phyloP scores from a whole-genome alignment of 2,113 vertebrate genomes.

The Acrocephalus arundinaceus region DNA sequence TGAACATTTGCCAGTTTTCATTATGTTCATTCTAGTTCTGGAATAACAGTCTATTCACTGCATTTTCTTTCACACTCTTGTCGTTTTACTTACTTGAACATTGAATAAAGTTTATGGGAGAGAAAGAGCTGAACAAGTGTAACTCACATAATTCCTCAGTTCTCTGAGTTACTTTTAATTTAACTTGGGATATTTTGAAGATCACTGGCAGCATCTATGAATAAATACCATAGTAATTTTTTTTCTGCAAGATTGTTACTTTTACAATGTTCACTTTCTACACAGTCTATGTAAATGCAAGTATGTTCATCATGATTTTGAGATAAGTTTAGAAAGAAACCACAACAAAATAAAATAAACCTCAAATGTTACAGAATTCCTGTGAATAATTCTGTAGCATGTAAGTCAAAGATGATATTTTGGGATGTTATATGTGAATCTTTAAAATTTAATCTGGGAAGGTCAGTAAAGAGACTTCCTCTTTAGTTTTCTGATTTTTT shows the following conservation, averaged over 20 bases:
- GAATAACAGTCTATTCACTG: neutral
- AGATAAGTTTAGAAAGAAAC: neutral
- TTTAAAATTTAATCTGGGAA: neutral
- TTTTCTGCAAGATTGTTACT: neutral
- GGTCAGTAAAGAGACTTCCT: neutral
- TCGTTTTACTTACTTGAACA: neutral
- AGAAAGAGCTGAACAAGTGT: neutral
- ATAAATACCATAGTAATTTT: neutral
- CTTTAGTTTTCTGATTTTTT: neutral
- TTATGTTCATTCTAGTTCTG: neutral
- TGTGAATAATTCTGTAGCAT: neutral
- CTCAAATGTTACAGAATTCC: neutral
- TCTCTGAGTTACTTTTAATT: neutral
- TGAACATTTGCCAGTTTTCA: neutral
- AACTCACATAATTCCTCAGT: neutral
- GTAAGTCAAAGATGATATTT: neutral
- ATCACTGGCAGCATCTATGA: neutral
- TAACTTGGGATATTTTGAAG: neutral
- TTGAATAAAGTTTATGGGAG: neutral
- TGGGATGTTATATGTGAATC: fast-evolving
- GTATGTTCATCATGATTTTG: neutral
- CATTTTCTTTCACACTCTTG: neutral
- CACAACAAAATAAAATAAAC: neutral
- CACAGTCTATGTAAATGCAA: neutral
- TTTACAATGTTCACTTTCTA: neutral